Conservation (phyloP, 2,113 vertebrate species). For the Carettochelys insculpta region DNA sequence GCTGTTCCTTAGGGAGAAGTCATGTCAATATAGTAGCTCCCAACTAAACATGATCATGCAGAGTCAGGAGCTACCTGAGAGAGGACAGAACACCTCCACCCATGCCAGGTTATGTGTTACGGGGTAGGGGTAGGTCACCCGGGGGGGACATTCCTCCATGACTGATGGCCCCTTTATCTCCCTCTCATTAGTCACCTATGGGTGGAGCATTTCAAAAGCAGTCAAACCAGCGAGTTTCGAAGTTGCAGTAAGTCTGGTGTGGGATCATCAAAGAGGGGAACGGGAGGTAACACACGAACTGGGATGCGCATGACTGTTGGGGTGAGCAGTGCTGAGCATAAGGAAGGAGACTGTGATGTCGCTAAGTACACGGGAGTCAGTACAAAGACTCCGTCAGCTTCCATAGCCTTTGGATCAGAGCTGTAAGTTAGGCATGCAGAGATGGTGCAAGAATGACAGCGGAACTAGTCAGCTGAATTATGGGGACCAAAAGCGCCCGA, state of each 20-base stretch:
- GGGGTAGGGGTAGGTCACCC: too few species aligned
- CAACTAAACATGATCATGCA: accelerated
- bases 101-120: too few species aligned
- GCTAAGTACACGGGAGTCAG: neutral
- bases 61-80: too few species aligned
- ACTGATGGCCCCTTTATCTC: too few species aligned
- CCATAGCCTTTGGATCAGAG: neutral
- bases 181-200: too few species aligned
- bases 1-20: accelerated
- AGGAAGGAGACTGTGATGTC: neutral
- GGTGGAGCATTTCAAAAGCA: neutral
- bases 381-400: neutral
- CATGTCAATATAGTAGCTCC: neutral
- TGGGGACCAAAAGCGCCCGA: neutral
- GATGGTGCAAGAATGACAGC: neutral
- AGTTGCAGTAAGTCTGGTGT: neutral
- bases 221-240: neutral
- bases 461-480: neutral
- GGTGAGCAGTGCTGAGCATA: neutral
- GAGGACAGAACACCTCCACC: too few species aligned
- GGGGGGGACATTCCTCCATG: too few species aligned
- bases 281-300: neutral
- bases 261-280: neutral
- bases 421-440: neutral
- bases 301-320: neutral